These are phyloP conservation scores for Tretioscincus oriximinensis DNA, from an alignment of 2,113 vertebrate genomes.

Conservation along the genomic window DNA sequence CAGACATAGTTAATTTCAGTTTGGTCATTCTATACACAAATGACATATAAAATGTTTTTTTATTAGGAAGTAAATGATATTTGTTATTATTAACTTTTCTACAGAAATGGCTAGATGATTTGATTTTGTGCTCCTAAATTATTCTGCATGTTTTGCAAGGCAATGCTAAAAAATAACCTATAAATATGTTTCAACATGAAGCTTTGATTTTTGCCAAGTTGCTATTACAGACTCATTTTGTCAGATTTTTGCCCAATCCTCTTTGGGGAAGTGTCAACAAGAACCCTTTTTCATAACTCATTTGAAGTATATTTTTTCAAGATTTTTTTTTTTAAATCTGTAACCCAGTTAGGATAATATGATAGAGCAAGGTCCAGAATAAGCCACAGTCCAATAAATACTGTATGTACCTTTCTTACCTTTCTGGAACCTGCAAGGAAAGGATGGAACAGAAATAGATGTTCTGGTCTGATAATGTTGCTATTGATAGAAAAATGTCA, in stretches of 20 bases:
- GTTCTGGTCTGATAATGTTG: no score
- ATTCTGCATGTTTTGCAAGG: slow-evolving; percentile 12
- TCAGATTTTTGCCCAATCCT: background rate
- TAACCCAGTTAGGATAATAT: no score
- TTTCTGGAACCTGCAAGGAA: no score
- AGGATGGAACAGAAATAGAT: no score
- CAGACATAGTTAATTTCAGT: slow-evolving; percentile 10
- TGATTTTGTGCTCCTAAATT: slow-evolving; percentile 27
- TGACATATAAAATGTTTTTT: slow-evolving; percentile 25
- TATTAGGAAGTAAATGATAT: slow-evolving; percentile 23
- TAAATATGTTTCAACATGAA: slow-evolving; percentile 11
- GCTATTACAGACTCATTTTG: background rate
- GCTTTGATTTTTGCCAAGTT: slow-evolving; percentile 11
- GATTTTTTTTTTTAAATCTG: no score
- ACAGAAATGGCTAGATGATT: slow-evolving; percentile 2
- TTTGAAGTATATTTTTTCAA: background rate
- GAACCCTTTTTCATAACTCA: background rate
- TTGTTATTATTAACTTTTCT: slow-evolving; percentile 22
- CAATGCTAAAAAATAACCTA: slow-evolving; percentile 22
- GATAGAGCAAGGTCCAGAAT: no score
- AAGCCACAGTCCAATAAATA: no score
- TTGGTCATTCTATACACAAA: background rate
- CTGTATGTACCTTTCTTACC: no score
- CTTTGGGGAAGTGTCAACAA: background rate
- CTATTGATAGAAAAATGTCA: no score